Conservation (phyloP, 1,140 invertebrate species). For the Leguminivora glycinivorella region DNA sequence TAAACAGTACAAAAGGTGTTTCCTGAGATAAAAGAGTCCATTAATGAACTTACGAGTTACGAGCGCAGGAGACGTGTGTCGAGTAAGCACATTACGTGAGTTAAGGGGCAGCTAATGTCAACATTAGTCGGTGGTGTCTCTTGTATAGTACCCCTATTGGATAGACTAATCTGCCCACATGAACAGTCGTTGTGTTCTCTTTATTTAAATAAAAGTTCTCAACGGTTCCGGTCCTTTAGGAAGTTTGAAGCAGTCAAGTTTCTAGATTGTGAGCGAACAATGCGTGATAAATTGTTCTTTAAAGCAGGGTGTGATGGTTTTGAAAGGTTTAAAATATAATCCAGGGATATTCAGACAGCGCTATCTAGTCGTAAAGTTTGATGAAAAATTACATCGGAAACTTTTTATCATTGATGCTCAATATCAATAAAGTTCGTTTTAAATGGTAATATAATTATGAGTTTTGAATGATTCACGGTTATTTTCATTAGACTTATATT, state of each 20-base stretch:
- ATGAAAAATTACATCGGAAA: constrained; percentile 4
- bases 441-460: background rate
- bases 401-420: background rate
- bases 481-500: too few relatives aligned
- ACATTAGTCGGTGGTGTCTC: constrained; percentile 20
- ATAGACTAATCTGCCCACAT: background rate
- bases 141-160: constrained; percentile 14
- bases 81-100: constrained; percentile 26
- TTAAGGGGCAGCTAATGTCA: constrained; percentile 29
- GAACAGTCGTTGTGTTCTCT: background rate
- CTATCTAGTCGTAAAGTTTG: background rate
- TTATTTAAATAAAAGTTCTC: constrained; percentile 18
- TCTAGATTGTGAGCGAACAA: constrained; percentile 17
- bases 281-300: constrained; percentile 27
- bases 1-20: constrained; percentile 37
- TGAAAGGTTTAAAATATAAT: constrained; percentile 27
- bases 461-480: too few relatives aligned
- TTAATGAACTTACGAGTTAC: constrained; percentile 35
- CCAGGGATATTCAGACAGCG: background rate
- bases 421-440: background rate
- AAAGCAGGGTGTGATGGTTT: constrained; percentile 7
- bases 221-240: constrained; percentile 11
- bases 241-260: constrained; percentile 15
- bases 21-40: constrained; percentile 36
- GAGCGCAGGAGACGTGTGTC: constrained; percentile 3